A percentile compares a stretch with the other conserved stretches of the same genome.
Conservation (phyloP, 1,140 invertebrate genomes). For the Cydia amplana region DNA sequence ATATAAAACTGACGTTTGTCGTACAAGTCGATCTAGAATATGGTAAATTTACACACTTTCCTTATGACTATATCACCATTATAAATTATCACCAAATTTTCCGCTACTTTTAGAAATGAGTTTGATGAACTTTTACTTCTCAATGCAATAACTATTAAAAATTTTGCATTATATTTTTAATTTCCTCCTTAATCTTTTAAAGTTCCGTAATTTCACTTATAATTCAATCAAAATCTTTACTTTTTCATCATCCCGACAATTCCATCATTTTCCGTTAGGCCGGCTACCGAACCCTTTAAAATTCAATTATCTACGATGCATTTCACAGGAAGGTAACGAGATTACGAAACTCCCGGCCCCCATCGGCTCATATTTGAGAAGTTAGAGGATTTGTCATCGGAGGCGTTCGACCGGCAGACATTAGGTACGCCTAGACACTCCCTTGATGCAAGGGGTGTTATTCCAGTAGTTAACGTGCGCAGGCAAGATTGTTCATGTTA, state of each 20-base stretch:
- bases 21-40: too few relatives aligned
- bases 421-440: neutral
- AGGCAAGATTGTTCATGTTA: neutral
- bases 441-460: neutral
- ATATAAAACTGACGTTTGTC: too few relatives aligned
- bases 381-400: conserved; percentile 13
- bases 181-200: too few relatives aligned
- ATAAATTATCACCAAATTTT: too few relatives aligned
- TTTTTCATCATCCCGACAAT: neutral
- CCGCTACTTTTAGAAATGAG: too few relatives aligned
- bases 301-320: conserved; percentile 5
- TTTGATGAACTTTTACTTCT: too few relatives aligned
- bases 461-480: neutral
- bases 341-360: conserved; percentile 1
- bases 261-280: neutral
- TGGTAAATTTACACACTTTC: too few relatives aligned
- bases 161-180: too few relatives aligned
- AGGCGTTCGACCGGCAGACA: conserved; percentile 15
- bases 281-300: neutral
- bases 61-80: too few relatives aligned
- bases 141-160: too few relatives aligned
- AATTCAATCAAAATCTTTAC: conserved; percentile 3
- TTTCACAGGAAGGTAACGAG: conserved; percentile 5
- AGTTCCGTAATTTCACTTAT: neutral
- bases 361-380: conserved; percentile 15